Evolutionary conservation across 2,113 vertebrate genomes (phyloP).

Genomic region (Chaetops frenatus): DNA sequence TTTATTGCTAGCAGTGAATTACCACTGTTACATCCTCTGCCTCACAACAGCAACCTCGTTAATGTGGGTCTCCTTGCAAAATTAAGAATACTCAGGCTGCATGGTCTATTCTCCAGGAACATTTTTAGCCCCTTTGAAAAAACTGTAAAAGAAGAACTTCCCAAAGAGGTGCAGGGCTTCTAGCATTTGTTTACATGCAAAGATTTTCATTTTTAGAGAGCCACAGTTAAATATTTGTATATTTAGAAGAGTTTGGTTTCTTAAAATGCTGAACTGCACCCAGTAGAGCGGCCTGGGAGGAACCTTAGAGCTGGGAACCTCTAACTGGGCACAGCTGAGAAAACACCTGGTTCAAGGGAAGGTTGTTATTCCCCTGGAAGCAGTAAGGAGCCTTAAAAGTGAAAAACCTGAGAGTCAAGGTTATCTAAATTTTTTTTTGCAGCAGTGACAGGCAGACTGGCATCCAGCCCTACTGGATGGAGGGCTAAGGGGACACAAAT

Average conservation of each 20-base stretch:
- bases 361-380: not conserved
- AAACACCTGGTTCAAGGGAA: not conserved
- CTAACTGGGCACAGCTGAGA: not conserved
- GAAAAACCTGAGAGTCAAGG: not conserved
- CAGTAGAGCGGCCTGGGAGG: not conserved
- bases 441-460: not conserved
- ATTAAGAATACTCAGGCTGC: not conserved
- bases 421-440: not conserved
- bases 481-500: not conserved
- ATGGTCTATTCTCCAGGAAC: not conserved
- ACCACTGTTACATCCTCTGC: not conserved
- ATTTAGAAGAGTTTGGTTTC: not conserved
- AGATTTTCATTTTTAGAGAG: slow-evolving; percentile 26
- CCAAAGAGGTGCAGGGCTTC: not conserved
- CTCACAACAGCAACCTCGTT: not conserved
- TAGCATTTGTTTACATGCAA: slow-evolving; percentile 43
- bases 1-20: not conserved
- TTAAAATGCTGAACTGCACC: not conserved
- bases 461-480: not conserved
- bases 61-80: not conserved
- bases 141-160: not conserved
- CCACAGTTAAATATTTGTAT: not conserved
- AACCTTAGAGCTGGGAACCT: not conserved
- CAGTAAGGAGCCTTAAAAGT: not conserved
- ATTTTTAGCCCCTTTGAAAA: not conserved